phyloP scores from a whole-genome alignment of 2,888 invertebrate genomes.

The Serrognathus titanus region DNA sequence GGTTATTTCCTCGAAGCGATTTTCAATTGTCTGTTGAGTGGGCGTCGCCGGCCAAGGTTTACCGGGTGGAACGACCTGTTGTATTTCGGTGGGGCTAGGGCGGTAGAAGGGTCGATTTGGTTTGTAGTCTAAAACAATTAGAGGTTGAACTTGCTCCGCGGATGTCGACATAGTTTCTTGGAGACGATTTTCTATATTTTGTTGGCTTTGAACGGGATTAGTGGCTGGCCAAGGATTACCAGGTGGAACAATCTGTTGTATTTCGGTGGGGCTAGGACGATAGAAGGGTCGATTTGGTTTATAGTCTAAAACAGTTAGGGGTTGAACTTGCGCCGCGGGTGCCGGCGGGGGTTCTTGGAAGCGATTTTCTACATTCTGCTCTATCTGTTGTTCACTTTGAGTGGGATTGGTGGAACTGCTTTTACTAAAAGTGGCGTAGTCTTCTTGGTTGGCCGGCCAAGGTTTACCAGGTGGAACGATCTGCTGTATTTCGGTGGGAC shows the following conservation, averaged over 20 bases:
- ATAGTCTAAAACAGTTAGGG: slow-evolving; percentile 20
- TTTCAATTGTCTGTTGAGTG: slow-evolving; percentile 8
- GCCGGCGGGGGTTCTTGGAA: neutral
- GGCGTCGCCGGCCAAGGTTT: slow-evolving; percentile 24
- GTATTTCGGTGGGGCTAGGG: slow-evolving; percentile 8
- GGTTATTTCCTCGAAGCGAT: slow-evolving; percentile 1
- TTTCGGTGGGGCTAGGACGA: slow-evolving; percentile 9
- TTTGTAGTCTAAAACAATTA: slow-evolving; percentile 21
- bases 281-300: slow-evolving; percentile 17
- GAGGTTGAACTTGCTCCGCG: neutral
- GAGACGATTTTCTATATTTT: neutral
- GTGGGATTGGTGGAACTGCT: neutral
- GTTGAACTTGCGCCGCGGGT: neutral
- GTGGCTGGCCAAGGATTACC: slow-evolving; percentile 26
- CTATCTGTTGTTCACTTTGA: neutral
- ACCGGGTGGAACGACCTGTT: slow-evolving; percentile 20
- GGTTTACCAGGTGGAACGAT: slow-evolving; percentile 21
- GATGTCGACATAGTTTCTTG: neutral
- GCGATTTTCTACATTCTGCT: neutral
- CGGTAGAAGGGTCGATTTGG: slow-evolving; percentile 16
- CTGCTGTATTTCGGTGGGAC: slow-evolving; percentile 11
- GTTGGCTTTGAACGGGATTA: no score
- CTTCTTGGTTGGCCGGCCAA: slow-evolving; percentile 25
- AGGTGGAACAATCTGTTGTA: slow-evolving; percentile 17
- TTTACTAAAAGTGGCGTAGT: slow-evolving; percentile 20